Conservation (phyloP, 2,888 invertebrate genomes). For the Tetranychus truncatus region DNA sequence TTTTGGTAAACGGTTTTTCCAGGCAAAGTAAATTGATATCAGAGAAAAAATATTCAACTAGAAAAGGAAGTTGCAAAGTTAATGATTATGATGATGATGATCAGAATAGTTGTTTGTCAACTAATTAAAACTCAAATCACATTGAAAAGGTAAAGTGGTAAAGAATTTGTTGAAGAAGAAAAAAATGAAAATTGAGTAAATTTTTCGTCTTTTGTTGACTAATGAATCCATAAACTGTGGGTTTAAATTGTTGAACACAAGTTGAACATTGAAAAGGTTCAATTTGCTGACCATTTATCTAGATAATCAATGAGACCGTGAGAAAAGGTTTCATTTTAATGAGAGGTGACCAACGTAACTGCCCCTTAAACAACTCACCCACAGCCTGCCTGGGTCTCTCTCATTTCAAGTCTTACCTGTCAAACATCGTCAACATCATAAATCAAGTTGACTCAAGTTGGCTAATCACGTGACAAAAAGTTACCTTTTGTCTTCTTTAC, state of each 20-base stretch:
- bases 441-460: neutral
- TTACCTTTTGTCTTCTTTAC: neutral
- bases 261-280: neutral
- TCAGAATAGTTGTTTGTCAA: neutral
- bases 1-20: no score
- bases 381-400: neutral
- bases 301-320: neutral
- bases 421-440: neutral
- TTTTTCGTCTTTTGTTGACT: no score
- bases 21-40: no score
- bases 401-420: neutral
- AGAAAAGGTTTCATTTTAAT: neutral
- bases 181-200: neutral
- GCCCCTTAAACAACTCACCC: neutral
- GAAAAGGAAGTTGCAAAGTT: neutral
- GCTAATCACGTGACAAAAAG: neutral
- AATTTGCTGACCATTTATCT: neutral
- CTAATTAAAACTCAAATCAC: neutral
- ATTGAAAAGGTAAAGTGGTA: neutral
- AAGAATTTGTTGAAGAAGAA: neutral
- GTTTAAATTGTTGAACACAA: neutral
- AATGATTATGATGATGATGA: neutral
- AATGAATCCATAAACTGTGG: no score
- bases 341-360: constrained; percentile 1
- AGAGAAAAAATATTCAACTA: no score